phyloP scores from a whole-genome alignment of 2,888 invertebrate species.

The Diaprepes abbreviatus region DNA sequence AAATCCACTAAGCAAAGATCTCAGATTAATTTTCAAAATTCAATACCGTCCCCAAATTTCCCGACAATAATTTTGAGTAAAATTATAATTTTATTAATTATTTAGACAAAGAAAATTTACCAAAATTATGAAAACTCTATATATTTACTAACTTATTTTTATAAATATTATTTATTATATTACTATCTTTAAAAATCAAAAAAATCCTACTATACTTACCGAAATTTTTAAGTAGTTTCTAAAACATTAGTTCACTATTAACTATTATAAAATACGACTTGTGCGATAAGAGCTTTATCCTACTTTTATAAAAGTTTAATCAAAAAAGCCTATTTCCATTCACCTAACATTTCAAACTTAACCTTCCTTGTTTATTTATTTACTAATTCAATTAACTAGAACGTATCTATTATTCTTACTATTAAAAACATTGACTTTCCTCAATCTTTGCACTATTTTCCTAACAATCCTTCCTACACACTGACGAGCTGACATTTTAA shows the following conservation, averaged over 20 bases:
- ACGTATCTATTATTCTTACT: slow-evolving; percentile 31
- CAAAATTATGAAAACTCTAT: too few relatives aligned
- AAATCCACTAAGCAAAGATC: too few relatives aligned
- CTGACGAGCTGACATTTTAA: slow-evolving; percentile 34
- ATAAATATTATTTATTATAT: too few relatives aligned
- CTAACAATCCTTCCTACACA: slow-evolving; percentile 42
- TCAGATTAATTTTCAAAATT: too few relatives aligned
- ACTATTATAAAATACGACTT: background rate
- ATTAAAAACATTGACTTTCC: slow-evolving; percentile 40
- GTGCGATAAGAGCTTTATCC: background rate
- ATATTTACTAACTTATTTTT: too few relatives aligned
- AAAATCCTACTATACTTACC: slow-evolving; percentile 7
- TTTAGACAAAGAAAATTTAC: too few relatives aligned
- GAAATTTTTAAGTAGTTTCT: background rate
- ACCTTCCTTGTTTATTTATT: background rate
- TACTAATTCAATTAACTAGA: slow-evolving; percentile 36
- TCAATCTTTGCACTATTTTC: slow-evolving; percentile 35
- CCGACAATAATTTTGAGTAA: too few relatives aligned
- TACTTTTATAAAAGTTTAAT: background rate
- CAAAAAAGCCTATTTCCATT: background rate
- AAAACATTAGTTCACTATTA: background rate
- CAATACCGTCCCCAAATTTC: too few relatives aligned
- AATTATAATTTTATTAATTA: too few relatives aligned
- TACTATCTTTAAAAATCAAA: too few relatives aligned
- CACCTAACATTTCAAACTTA: slow-evolving; percentile 3